These are phyloP conservation scores for Eupithecia dodoneata DNA, from an alignment of 2,888 invertebrate genomes.

Conservation along the genomic window DNA sequence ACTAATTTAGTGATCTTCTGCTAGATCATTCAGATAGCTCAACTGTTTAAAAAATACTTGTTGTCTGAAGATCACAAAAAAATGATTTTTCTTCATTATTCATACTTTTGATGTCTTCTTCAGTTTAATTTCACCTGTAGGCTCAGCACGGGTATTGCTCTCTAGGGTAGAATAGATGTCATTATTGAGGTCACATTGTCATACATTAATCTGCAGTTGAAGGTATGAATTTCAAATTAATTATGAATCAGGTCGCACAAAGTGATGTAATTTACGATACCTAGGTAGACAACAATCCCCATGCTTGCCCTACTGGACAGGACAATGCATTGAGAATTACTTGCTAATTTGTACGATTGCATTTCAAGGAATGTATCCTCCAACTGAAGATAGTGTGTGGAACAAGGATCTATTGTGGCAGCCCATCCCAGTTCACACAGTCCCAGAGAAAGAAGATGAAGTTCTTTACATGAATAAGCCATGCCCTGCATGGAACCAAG, in stretches of 20 bases:
- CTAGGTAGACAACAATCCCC: too few species aligned
- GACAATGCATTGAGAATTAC: neutral
- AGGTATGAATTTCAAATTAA: too few species aligned
- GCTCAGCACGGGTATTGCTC: too few species aligned
- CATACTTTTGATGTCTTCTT: neutral
- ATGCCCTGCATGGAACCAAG: constrained; percentile 87
- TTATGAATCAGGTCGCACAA: too few species aligned
- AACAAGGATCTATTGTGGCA: constrained; percentile 87
- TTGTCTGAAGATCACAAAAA: neutral
- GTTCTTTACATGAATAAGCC: constrained; percentile 84
- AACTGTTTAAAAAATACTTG: neutral
- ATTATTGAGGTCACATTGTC: too few species aligned
- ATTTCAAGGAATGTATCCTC: constrained; percentile 87
- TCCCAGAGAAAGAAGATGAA: constrained; percentile 85
- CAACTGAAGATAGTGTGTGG: constrained; percentile 84
- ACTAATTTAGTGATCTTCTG: neutral
- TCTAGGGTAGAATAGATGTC: too few species aligned
- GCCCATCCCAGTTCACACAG: constrained; percentile 90
- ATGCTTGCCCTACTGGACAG: neutral
- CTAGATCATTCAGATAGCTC: neutral
- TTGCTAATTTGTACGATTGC: neutral
- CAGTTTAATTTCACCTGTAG: neutral
- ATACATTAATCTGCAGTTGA: too few species aligned
- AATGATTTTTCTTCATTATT: neutral
- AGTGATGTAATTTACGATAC: too few species aligned